These are phyloP conservation scores for Glaucomys volans DNA, from an alignment of 2,113 vertebrate species.

Conservation along the genomic window DNA sequence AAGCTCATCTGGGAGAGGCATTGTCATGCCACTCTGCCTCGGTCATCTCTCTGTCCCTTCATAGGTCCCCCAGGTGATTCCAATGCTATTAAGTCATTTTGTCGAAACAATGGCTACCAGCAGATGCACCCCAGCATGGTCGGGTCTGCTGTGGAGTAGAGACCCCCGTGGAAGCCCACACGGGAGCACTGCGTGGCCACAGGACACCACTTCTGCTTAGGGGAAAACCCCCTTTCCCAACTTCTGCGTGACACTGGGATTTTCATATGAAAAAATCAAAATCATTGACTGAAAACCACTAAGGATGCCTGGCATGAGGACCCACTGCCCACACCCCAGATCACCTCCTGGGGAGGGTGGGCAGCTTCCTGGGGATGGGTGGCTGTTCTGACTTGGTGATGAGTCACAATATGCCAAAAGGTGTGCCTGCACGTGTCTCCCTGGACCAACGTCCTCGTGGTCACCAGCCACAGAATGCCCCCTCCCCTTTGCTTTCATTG, in stretches of 20 bases:
- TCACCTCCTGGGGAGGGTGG: not conserved
- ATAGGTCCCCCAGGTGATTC: not conserved
- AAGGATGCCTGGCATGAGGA: not conserved
- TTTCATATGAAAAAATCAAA: not conserved
- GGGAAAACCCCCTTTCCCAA: not conserved
- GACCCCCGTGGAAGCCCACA: not conserved
- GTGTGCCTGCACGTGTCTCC: rapidly evolving
- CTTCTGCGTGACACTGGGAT: not conserved
- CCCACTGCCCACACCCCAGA: not conserved
- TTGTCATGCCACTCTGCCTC: rapidly evolving
- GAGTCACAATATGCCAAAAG: not conserved
- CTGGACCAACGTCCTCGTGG: not conserved
- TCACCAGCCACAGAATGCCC: not conserved
- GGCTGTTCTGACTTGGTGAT: not conserved
- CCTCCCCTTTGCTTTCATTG: not conserved
- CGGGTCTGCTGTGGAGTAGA: not conserved
- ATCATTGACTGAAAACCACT: not conserved
- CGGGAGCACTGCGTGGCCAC: not conserved
- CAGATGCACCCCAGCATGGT: rapidly evolving
- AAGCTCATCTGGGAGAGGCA: not conserved
- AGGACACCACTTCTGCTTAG: not conserved
- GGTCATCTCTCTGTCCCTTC: not conserved
- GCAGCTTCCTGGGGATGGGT: not conserved
- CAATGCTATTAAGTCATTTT: slow-evolving; percentile 20
- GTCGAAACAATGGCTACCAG: slow-evolving; percentile 8